Base-by-base conservation (phyloP, 2,888 invertebrate species). In the Spicauda simplicius region DNA sequence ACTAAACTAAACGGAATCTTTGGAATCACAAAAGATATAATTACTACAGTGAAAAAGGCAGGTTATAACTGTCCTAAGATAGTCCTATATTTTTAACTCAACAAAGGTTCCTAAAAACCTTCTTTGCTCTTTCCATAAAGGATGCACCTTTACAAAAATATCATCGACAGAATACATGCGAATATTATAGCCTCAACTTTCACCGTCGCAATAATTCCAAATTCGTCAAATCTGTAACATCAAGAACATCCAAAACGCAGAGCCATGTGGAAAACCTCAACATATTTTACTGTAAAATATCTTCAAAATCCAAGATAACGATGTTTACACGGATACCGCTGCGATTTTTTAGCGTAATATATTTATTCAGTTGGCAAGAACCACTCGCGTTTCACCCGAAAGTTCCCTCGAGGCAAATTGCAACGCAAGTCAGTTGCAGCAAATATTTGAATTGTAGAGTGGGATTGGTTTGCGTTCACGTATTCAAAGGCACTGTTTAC, bases 391-490 rank as follows among this genome's bases (percentile, higher is more conserved):
- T 76, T 72, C 74, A 72, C 71, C 71, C 75, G 70, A 72, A 85
- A 84, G 77, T 83, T 83, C 76, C 72, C 75, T 76, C 73, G 77
- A 77, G 77, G 84, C 81, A 85, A 88, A 88, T 88, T 86, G 89
- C 87, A 84, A 76, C 78, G 84, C 85, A 84, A 90, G 87, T 86
- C 85, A 81, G 81, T 80, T 81, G 84, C 80, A 74, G 83, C 86
- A 90, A 92, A 91, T 91, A 90, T 92, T 92, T 91, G 87, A 88
- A 90, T 90, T 88, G 90, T 85, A 85, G 88, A 91, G 87, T 90
- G 88, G 86, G 81, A 92, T 90, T 91, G 91, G 91, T 91, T 91
- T 85, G 85, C 91, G 80, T 85, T 81, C 83, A 82, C 83, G 84
- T 85, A 86, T 88, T 87, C 88, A 84, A 80, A 77, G 78, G 80